Evolutionary conservation across 2,113 vertebrate genomes (phyloP).

Genomic region (Oenanthe oenanthe): DNA sequence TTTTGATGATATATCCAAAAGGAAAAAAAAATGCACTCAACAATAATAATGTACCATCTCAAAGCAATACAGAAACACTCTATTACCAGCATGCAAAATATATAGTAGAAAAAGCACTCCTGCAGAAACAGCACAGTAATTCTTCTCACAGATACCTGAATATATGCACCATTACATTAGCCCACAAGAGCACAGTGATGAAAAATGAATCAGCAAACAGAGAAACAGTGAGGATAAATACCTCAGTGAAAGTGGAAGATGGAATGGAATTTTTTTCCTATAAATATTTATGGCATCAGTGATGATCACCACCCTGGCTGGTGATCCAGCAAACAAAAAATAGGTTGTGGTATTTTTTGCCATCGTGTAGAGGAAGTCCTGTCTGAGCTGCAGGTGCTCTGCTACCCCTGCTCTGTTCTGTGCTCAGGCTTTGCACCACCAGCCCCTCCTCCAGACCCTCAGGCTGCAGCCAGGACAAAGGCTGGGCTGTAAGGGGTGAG

Average conservation of each 20-base stretch:
- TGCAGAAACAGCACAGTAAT: not conserved
- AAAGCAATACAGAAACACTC: not conserved
- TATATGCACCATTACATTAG: not conserved
- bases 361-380: not conserved
- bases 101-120: not conserved
- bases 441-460: not conserved
- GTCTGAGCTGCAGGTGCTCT: accelerated
- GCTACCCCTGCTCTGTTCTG: not conserved
- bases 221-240: not conserved
- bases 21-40: not conserved
- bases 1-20: not conserved
- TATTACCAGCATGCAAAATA: not conserved
- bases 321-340: not conserved
- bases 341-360: not conserved
- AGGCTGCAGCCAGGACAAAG: not conserved
- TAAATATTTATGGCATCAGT: not conserved
- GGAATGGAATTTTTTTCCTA: not conserved
- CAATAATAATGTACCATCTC: not conserved
- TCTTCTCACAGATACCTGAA: not conserved
- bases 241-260: not conserved
- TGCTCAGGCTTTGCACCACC: not conserved
- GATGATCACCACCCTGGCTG: not conserved
- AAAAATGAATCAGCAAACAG: not conserved
- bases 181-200: not conserved
- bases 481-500: accelerated